Evolutionary conservation across 2,888 invertebrate genomes (phyloP), one percentile per base, ranked within the genome.

Genomic region (Platycheirus albimanus): DNA sequence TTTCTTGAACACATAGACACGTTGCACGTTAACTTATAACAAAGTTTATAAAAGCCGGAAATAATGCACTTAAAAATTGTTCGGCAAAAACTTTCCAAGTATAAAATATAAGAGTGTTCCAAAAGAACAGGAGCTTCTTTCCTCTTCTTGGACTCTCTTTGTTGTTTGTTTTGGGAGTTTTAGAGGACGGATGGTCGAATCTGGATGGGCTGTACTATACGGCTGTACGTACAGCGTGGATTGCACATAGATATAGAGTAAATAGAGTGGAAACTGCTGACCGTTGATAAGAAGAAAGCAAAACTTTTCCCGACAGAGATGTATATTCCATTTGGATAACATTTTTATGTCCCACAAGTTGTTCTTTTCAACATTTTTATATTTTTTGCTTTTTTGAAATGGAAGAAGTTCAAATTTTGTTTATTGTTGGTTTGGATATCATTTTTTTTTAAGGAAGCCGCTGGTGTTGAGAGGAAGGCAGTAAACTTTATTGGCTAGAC

Each of bases 41-140:
- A 85, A 87, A 87, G 84, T 86, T 87, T 87, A 85, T 86, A 86
- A 87, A 87, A 87, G 87, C 86, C 87, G 87, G 87, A 87, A 87
- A 87, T 87, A 87, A 87, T 87, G 87, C 87, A 87, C 87, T 87
- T 87, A 87, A 83, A 83, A 80, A 80, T 66, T 76, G 49, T 64
- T 75, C 64, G 33, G 43, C 69, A 63, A 79, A 77, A 77, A 81
- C 71, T 81, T 71, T 54, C 19, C 33, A 54, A 24, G 24, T 15
- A 58, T 15, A 41, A 63, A 54, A 83, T 67, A 77, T 30, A 17
- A 45, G 17, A 45, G 43, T 45, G 58, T 71, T 66, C 38, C n/a
- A 10, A 15, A 24, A 52, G 28, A 64, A 36, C 49, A 51, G 51
- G 24, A 58, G 15, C 15, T 45, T 13, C 17, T 49, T 47, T 51